Evolutionary conservation across 2,888 invertebrate species (phyloP).

Genomic region (Polyommatus iphigenia): DNA sequence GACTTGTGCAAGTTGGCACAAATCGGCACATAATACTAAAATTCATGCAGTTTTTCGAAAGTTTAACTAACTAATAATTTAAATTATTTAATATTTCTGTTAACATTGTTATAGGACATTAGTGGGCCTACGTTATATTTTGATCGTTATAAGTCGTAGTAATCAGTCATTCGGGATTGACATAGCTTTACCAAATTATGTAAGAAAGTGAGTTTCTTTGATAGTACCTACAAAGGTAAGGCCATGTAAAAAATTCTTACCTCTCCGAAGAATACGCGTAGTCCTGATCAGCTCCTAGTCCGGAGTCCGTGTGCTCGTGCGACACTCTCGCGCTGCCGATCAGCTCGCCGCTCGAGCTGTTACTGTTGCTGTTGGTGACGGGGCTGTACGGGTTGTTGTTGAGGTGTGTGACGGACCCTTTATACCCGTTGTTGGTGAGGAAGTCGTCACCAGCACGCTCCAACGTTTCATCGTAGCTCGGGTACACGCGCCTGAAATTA

Average conservation of each 20-base stretch:
- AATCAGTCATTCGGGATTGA: too few relatives aligned
- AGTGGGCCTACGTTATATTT: too few relatives aligned
- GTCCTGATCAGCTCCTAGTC: constrained; percentile 87
- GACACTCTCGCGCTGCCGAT: constrained; percentile 81
- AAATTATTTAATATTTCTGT: too few relatives aligned
- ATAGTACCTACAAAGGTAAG: too few relatives aligned
- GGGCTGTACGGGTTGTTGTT: constrained; percentile 76
- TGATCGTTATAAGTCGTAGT: too few relatives aligned
- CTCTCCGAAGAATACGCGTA: constrained; percentile 86
- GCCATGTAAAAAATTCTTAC: constrained; percentile 53
- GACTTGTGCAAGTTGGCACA: too few relatives aligned
- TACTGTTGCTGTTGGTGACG: constrained; percentile 75
- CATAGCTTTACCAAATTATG: too few relatives aligned
- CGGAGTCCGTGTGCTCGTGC: constrained; percentile 89
- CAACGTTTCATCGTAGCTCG: constrained; percentile 66
- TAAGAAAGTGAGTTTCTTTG: too few relatives aligned
- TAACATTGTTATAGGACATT: too few relatives aligned
- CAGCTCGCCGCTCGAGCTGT: constrained; percentile 76
- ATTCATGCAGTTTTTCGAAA: too few relatives aligned
- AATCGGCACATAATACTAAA: too few relatives aligned
- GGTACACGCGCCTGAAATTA: constrained; percentile 65
- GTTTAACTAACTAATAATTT: too few relatives aligned
- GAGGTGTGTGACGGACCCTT: constrained; percentile 63
- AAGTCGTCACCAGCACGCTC: constrained; percentile 64
- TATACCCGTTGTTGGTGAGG: constrained; percentile 72